phyloP scores from a whole-genome alignment of 2,888 invertebrate species.

The Cephalotes varians region DNA sequence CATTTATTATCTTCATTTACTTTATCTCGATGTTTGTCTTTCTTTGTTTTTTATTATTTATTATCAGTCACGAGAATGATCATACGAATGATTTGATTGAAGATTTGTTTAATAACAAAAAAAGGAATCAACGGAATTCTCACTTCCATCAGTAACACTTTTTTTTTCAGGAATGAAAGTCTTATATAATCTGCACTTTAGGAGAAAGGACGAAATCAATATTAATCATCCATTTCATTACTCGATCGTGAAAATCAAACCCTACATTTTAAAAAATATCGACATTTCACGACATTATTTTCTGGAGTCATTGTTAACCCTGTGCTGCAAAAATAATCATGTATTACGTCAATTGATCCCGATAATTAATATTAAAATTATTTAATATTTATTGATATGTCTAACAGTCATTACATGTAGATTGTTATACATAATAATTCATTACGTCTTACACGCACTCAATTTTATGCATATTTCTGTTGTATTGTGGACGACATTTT shows the following conservation, averaged over 20 bases:
- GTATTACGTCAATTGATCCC: not conserved
- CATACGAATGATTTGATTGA: not conserved
- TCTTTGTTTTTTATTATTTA: not conserved
- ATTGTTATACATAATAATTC: not conserved
- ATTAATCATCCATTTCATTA: slow-evolving; percentile 52
- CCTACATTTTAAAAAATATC: not conserved
- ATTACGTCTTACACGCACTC: not conserved
- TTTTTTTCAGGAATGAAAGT: slow-evolving; percentile 44
- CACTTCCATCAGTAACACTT: slow-evolving; percentile 4
- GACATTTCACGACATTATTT: slow-evolving; percentile 50
- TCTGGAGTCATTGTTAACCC: slow-evolving; percentile 54
- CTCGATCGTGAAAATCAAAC: slow-evolving; percentile 12
- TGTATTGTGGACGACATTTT: not conserved
- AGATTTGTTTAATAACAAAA: not conserved
- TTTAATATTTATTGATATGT: not conserved
- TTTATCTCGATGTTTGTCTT: not conserved
- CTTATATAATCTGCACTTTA: not conserved
- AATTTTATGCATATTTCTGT: not conserved
- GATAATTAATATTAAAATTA: not conserved
- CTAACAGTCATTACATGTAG: not conserved
- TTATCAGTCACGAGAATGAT: not conserved
- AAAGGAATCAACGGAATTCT: not conserved
- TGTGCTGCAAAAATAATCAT: not conserved
- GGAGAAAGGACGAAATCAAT: not conserved
- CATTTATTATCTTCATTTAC: not conserved